phyloP scores from a whole-genome alignment of 92 coral and sea anemone genomes.

The Palythoa grandiflora region DNA sequence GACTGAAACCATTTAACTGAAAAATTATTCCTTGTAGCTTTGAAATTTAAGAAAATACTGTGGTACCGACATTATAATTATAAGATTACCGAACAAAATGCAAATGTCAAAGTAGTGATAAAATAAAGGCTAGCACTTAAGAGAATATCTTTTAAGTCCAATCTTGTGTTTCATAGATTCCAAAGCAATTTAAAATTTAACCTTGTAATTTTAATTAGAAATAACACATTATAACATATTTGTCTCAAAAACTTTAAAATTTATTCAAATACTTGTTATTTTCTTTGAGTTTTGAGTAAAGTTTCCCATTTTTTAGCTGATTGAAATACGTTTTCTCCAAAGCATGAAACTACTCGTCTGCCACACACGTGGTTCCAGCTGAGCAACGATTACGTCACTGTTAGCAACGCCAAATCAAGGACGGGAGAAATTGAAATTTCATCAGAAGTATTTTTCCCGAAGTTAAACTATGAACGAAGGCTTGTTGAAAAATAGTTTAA shows the following conservation, averaged over 20 bases:
- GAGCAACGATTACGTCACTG: conserved; percentile 85
- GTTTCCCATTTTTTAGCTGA: conserved; percentile 11
- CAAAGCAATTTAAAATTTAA: background rate
- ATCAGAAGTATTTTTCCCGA: conserved; percentile 57
- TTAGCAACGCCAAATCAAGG: conserved; percentile 63
- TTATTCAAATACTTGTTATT: background rate
- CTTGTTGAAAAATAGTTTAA: conserved; percentile 11
- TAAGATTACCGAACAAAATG: background rate
- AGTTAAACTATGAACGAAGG: conserved; percentile 34
- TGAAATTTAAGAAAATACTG: background rate
- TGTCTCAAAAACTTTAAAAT: background rate
- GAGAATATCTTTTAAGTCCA: background rate
- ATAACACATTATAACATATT: background rate
- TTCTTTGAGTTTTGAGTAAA: background rate
- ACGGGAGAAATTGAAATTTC: conserved; percentile 79
- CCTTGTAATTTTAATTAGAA: background rate
- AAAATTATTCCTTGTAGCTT: background rate
- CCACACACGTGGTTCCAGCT: conserved; percentile 93
- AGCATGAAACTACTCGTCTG: conserved; percentile 37
- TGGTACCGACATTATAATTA: background rate
- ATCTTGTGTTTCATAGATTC: background rate
- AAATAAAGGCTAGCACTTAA: background rate
- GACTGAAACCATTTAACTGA: background rate
- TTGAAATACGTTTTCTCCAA: conserved; percentile 66
- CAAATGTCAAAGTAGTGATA: background rate